phyloP scores from a whole-genome alignment of 2,797 vertebrate species.

The Molossus molossus region DNA sequence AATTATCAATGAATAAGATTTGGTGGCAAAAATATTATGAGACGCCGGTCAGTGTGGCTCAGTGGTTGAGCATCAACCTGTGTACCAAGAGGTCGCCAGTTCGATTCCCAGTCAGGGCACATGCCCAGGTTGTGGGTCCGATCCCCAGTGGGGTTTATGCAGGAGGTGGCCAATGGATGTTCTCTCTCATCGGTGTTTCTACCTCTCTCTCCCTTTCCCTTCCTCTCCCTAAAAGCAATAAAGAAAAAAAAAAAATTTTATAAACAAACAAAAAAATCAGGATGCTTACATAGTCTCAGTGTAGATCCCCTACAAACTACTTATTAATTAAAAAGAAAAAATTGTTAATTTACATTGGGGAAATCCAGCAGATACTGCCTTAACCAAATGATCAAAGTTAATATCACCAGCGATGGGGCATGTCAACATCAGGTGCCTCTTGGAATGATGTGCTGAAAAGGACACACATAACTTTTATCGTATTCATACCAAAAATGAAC shows the following conservation, averaged over 20 bases:
- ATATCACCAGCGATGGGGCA: background rate
- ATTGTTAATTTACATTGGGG: background rate
- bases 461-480: background rate
- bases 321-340: constrained; percentile 1
- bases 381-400: background rate
- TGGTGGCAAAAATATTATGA: background rate
- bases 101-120: too few species aligned
- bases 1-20: constrained; percentile 16
- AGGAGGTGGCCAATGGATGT: too few species aligned
- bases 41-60: too few species aligned
- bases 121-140: too few species aligned
- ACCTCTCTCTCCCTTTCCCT: too few species aligned
- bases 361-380: background rate
- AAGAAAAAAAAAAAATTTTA: too few species aligned
- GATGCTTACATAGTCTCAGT: constrained; percentile 20
- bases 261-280: background rate
- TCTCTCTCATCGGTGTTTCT: too few species aligned
- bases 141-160: too few species aligned
- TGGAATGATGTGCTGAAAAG: background rate
- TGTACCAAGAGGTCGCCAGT: too few species aligned
- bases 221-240: too few species aligned
- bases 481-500: background rate
- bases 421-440: background rate
- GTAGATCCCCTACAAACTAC: background rate
- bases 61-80: too few species aligned